Conservation (phyloP, 2,888 invertebrate genomes). For the Poecilus cupreus region DNA sequence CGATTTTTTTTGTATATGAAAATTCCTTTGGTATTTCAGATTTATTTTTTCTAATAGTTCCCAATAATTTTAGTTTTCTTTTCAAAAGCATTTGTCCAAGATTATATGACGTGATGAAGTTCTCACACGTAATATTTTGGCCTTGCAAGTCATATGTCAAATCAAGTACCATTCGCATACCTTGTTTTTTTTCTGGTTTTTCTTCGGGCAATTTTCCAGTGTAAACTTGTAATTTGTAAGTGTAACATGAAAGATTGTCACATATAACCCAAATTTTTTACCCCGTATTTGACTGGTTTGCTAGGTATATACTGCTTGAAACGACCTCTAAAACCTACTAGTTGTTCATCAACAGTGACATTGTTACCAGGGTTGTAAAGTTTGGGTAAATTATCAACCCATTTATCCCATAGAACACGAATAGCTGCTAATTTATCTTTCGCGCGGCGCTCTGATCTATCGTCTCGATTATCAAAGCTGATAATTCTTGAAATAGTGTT, state of each 20-base stretch:
- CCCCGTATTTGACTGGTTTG: neutral
- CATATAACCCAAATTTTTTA: neutral
- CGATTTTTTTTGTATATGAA: neutral
- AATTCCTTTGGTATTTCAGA: neutral
- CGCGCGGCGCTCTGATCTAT: neutral
- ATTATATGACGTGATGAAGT: slow-evolving; percentile 53
- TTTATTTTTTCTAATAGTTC: slow-evolving; percentile 51
- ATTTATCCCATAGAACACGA: slow-evolving; percentile 50
- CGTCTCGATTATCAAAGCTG: slow-evolving; percentile 32
- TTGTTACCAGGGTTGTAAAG: slow-evolving; percentile 44
- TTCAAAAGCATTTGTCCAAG: slow-evolving; percentile 53
- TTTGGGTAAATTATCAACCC: slow-evolving; percentile 52
- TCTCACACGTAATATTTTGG: slow-evolving; percentile 52
- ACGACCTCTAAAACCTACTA: slow-evolving; percentile 47
- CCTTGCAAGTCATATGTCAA: slow-evolving; percentile 26
- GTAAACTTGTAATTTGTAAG: neutral
- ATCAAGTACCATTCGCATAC: slow-evolving; percentile 50
- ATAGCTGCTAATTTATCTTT: slow-evolving; percentile 34
- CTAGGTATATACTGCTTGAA: slow-evolving; percentile 44
- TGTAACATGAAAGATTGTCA: neutral
- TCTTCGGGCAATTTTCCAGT: slow-evolving; percentile 51
- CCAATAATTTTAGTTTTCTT: slow-evolving; percentile 54
- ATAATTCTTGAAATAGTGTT: slow-evolving; percentile 7
- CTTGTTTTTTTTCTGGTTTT: slow-evolving; percentile 56
- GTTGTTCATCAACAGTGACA: slow-evolving; percentile 54